Base-by-base conservation (phyloP, 2,888 invertebrate species). In the Patella depressa region DNA sequence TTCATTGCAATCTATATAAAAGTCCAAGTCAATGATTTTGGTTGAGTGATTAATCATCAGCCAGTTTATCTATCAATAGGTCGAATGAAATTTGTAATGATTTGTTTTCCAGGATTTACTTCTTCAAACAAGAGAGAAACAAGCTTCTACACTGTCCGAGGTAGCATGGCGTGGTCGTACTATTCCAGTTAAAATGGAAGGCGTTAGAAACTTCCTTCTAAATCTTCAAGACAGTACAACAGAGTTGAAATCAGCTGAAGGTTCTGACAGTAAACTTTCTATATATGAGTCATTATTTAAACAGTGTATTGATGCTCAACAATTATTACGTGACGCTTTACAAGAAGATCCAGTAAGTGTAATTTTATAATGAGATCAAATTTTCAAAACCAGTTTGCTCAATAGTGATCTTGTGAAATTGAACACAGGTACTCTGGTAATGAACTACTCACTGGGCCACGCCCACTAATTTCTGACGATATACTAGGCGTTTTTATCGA, bases 281-380 rank as follows among this genome's bases (percentile, higher is more conserved):
- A 93, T 97, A 77, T 94, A 97, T 77, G 98, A 99, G 91, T 96
- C 96, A 89, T 94, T 97, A 82, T 93, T 98, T 69, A 97, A 98
- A 93, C 97, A 98, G 90, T 96, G 98, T 91, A 96, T 98, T 88
- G 98, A 98, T 91, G 97, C 97, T 77, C 96, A 98, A 83, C 95
- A 96, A 76, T 94, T 95, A 1, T 94, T 97, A 69, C 94, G 96
- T 81, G 98, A 98, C 82, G 95, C 95, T 76, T 85, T 92, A 53
- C 89, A 88, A 74, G 90, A 90, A 74, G 93, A 93, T 85, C 89
- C 90, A 80, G 96, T 92, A 81, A 82, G 84, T 80, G 59, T 57
- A 54, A 45, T 45, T 45, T 45, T 45, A 45, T 45, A 5, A 45
- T 45, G 9, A 45, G 9, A 45, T 45, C 45, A 9, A 9, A 9